phyloP scores from a whole-genome alignment of 2,113 vertebrate genomes.

The Circaetus cinerascens region DNA sequence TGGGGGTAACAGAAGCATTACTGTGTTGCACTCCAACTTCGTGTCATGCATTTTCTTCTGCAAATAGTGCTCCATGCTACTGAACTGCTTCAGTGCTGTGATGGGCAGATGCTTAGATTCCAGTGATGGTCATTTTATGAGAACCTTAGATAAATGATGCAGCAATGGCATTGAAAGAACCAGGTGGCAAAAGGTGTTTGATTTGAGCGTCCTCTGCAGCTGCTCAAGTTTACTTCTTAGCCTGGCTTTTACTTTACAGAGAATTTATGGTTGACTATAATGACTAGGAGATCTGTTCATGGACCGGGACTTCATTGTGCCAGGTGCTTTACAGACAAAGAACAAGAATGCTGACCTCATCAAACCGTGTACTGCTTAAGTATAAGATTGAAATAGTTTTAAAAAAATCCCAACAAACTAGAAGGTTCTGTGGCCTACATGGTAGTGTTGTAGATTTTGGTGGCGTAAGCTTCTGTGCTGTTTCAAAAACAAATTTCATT shows the following conservation, averaged over 20 bases:
- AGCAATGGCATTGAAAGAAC: neutral
- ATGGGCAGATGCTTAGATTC: neutral
- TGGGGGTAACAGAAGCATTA: neutral
- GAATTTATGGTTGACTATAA: neutral
- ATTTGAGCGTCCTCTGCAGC: neutral
- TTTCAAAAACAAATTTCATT: neutral
- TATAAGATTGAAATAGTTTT: neutral
- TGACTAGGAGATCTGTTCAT: neutral
- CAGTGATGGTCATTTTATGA: neutral
- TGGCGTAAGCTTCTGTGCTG: neutral
- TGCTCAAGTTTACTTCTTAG: neutral
- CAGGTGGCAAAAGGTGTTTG: neutral
- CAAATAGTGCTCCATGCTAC: neutral
- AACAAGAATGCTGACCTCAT: neutral
- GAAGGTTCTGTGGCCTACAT: neutral
- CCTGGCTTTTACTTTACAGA: neutral
- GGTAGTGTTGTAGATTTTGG: neutral
- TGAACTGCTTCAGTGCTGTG: neutral
- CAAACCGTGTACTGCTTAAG: neutral
- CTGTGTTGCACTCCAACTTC: neutral
- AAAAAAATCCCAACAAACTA: neutral
- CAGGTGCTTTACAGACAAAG: neutral
- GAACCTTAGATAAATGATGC: neutral
- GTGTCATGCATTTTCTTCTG: neutral
- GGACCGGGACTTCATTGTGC: neutral